Percentiles rank a stretch among this genome's conserved stretches.
These are phyloP conservation scores for Cerastoderma edule DNA, from an alignment of 2,888 invertebrate genomes.

Conservation along the genomic window DNA sequence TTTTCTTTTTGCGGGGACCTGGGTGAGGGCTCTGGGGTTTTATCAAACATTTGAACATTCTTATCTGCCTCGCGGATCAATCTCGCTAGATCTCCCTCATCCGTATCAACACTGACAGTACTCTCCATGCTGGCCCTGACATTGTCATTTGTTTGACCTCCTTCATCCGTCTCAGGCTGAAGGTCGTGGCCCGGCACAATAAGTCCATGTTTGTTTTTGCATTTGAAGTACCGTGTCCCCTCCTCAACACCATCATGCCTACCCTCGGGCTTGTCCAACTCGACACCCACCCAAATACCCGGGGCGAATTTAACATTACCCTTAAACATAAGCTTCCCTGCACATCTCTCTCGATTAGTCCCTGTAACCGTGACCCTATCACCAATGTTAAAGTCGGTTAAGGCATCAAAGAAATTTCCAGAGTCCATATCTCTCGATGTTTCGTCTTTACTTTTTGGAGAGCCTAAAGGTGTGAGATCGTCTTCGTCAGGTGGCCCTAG, in stretches of 20 bases:
- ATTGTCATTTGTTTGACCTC: constrained; percentile 19
- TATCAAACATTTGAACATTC: constrained; percentile 59
- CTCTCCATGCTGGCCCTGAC: constrained; percentile 57
- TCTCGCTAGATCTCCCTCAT: constrained; percentile 57
- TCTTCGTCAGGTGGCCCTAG: constrained; percentile 61
- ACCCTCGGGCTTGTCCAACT: constrained; percentile 73
- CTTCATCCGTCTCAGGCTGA: constrained; percentile 43
- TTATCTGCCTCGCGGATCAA: constrained; percentile 61
- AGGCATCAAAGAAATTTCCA: constrained; percentile 61
- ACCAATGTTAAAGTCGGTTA: constrained; percentile 71
- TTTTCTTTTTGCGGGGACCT: constrained; percentile 26
- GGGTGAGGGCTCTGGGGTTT: constrained; percentile 44
- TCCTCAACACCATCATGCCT: constrained; percentile 72
- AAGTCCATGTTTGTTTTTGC: constrained; percentile 71
- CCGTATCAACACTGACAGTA: constrained; percentile 45
- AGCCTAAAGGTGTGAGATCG: constrained; percentile 67
- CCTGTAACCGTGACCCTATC: constrained; percentile 76
- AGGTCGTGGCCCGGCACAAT: constrained; percentile 75
- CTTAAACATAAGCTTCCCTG: constrained; percentile 74
- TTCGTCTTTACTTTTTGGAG: constrained; percentile 64
- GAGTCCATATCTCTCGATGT: constrained; percentile 33
- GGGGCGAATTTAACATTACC: constrained; percentile 77
- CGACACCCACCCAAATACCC: constrained; percentile 79
- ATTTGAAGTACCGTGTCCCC: constrained; percentile 73
- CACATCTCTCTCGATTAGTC: constrained; percentile 49